Base-by-base conservation (phyloP, 2,113 vertebrate genomes). In the Aleadryas rufinucha region DNA sequence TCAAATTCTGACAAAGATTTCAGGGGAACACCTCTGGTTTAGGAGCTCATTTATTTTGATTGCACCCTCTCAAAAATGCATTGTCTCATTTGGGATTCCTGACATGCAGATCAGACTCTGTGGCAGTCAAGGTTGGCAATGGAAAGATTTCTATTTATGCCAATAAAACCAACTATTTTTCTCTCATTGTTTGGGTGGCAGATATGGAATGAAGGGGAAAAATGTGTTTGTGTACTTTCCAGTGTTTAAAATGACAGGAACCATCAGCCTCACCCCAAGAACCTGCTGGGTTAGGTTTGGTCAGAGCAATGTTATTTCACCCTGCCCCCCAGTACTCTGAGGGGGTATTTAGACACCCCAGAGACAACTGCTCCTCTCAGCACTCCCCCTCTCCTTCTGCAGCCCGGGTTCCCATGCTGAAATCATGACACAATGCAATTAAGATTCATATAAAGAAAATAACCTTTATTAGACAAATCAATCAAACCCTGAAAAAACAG, bases 391-490 rank as follows among this genome's bases (percentile, higher is more conserved):
- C 33, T n/a, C 7, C 54, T n/a, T 5, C 53, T 27, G 39, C 59
- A 60, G 54, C 37, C 57, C 47, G 13, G 31, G 31, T 1, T 20
- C n/a, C 69, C 45, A 6, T 6, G 9, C 50, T 23, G 42, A 45
- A 94, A 85, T 63, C 47, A 85, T 5, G 13, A 37, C 5, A 37
- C 19, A 47, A 24, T 2, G 9, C 53, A 60, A 87, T 6, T 5
- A 23, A 26, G 47, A 17, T 59, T 75, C 52, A 53, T 84, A 83
- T 41, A 91, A 95, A 97, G 87, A 95, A 97, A 96, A 95, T 83
- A 95, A 90, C 90, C 87, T 98, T 97, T 97, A 97, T 97, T 97
- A 93, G 91, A 87, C 90, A 94, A 96, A 88, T 84, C 76, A 63
- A 85, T 83, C 70, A 70, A 97, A 89, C 89, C 89, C 96, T 96